phyloP scores from a whole-genome alignment of 2,888 invertebrate species.

The Oscheius onirici region DNA sequence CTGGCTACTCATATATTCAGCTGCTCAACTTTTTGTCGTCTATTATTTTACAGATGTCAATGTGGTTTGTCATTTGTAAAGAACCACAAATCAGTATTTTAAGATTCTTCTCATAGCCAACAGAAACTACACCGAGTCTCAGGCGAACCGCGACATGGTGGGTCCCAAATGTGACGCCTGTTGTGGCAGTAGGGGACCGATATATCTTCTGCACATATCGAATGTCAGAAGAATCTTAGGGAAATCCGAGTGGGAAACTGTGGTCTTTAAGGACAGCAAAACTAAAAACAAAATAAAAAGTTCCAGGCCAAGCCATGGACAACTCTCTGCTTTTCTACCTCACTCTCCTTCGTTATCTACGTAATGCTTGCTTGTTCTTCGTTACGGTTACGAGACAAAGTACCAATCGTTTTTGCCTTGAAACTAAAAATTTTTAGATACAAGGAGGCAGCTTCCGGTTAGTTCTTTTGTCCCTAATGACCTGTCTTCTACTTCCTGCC shows the following conservation, averaged over 20 bases:
- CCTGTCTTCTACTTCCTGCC: constrained; percentile 61
- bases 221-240: constrained; percentile 16
- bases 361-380: constrained; percentile 46
- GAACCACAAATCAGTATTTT: not conserved
- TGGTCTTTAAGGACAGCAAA: not conserved
- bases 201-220: constrained; percentile 11
- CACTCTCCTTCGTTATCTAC: constrained; percentile 49
- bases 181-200: not conserved
- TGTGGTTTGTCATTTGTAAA: constrained; percentile 26
- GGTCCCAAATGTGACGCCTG: not conserved
- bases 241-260: constrained; percentile 23
- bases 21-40: constrained; percentile 66
- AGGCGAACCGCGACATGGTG: constrained; percentile 21
- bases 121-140: constrained; percentile 21
- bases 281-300: not conserved
- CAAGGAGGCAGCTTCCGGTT: constrained; percentile 49
- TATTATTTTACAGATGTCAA: constrained; percentile 61
- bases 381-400: constrained; percentile 49
- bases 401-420: constrained; percentile 40
- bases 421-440: constrained; percentile 11
- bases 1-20: constrained; percentile 67
- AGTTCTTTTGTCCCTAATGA: constrained; percentile 62
- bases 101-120: constrained; percentile 29
- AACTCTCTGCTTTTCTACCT: constrained; percentile 45
- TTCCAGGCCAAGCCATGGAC: constrained; percentile 43